Evolutionary conservation across 2,888 invertebrate genomes (phyloP).

Genomic region (Metallyticus violacea): DNA sequence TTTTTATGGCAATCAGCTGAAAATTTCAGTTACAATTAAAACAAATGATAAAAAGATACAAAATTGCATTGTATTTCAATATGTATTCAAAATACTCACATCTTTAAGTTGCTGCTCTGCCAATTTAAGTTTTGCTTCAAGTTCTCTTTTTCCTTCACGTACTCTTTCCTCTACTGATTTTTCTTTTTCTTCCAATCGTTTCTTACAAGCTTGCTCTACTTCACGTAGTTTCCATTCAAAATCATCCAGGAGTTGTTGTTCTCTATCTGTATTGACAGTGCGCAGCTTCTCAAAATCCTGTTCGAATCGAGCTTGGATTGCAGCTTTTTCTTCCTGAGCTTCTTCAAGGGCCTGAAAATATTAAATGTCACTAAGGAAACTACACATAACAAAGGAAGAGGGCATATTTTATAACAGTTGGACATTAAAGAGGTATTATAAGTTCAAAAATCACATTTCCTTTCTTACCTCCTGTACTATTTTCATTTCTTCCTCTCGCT

Average conservation of each 20-base stretch:
- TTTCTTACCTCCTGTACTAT: constrained; percentile 51
- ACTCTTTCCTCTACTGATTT: constrained; percentile 35
- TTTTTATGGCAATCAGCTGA: no score
- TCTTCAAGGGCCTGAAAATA: constrained; percentile 52
- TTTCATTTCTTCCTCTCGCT: constrained; percentile 50
- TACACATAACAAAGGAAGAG: no score
- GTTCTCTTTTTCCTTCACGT: constrained; percentile 38
- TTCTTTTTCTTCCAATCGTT: constrained; percentile 53
- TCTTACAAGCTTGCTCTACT: constrained; percentile 67
- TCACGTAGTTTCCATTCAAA: constrained; percentile 83
- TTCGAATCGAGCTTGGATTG: constrained; percentile 60
- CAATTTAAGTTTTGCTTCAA: constrained; percentile 32
- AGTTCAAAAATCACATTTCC: background rate
- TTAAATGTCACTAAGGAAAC: background rate
- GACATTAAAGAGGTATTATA: no score
- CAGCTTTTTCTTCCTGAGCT: constrained; percentile 58
- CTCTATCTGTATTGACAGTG: constrained; percentile 63
- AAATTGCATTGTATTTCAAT: no score
- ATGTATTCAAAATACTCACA: no score
- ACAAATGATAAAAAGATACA: no score
- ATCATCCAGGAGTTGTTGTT: constrained; percentile 71
- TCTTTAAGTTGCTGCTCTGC: constrained; percentile 39
- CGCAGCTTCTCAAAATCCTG: constrained; percentile 66
- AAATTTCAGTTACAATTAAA: no score
- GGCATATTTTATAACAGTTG: no score